A percentile compares a stretch with the other conserved stretches of the same genome.
Conservation (phyloP, 2,797 vertebrate genomes). For the Parauchenoglanis punctatus region DNA sequence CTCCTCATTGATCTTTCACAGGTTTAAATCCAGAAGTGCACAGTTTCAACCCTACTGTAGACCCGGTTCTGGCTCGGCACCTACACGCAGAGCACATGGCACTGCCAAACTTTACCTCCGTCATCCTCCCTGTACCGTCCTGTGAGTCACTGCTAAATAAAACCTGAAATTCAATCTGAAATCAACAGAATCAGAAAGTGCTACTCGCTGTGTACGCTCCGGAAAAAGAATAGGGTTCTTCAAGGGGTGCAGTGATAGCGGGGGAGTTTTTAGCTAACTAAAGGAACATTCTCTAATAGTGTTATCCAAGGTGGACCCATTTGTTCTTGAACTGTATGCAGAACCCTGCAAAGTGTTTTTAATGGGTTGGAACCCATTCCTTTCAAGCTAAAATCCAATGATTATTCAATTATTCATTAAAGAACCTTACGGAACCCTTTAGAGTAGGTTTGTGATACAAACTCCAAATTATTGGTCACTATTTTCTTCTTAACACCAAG, state of each 20-base stretch:
- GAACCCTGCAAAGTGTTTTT: not conserved
- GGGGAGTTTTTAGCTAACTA: not conserved
- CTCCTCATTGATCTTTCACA: not conserved
- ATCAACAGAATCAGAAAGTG: not conserved
- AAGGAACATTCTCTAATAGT: not conserved
- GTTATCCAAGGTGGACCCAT: not conserved
- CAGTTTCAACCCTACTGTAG: not conserved
- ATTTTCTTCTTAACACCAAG: not conserved
- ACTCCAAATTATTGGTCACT: not conserved
- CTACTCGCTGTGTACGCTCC: not conserved
- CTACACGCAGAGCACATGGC: not conserved
- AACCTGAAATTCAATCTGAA: not conserved
- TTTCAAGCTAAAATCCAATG: not conserved
- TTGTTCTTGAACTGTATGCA: not conserved
- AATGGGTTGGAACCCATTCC: not conserved
- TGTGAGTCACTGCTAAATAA: constrained; percentile 13
- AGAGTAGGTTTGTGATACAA: not conserved
- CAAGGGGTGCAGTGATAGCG: too few relatives aligned
- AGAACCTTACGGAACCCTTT: not conserved
- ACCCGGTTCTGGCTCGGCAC: constrained; percentile 10
- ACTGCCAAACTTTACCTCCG: constrained; percentile 21
- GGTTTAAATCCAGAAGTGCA: constrained; percentile 2
- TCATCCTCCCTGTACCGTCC: constrained; percentile 30
- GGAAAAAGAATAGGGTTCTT: not conserved
- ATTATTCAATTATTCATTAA: not conserved